Conservation (phyloP, 2,797 vertebrate species). For the Sebastes hubbsi region DNA sequence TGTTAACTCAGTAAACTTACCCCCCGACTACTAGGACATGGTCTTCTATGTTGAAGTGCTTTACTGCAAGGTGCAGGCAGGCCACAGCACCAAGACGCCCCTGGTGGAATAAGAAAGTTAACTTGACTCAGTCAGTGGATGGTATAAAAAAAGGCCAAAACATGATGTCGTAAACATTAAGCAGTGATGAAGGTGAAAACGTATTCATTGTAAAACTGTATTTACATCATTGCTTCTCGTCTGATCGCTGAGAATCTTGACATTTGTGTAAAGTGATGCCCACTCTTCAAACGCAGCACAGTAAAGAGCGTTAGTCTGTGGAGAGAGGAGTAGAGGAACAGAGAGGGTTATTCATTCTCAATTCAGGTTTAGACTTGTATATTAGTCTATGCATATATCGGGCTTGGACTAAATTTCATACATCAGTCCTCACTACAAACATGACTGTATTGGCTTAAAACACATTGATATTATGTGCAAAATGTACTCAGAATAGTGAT, state of each 20-base stretch:
- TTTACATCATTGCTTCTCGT: conserved; percentile 83
- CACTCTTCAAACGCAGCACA: conserved; percentile 79
- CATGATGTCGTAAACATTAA: not conserved
- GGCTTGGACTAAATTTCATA: not conserved
- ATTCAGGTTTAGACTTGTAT: not conserved
- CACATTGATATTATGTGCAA: not conserved
- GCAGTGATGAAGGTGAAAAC: not conserved
- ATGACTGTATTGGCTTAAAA: not conserved
- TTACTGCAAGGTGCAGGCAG: conserved; percentile 82
- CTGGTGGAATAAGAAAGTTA: conserved; percentile 50
- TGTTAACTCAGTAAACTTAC: conserved; percentile 54
- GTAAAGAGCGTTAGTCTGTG: conserved; percentile 83
- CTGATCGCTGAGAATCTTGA: conserved; percentile 81
- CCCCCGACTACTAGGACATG: conserved; percentile 83
- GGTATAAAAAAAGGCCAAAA: not conserved
- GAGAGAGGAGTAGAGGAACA: not conserved
- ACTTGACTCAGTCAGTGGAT: not conserved
- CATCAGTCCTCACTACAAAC: not conserved
- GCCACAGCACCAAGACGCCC: conserved; percentile 84
- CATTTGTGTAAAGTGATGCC: conserved; percentile 76
- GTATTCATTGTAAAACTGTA: not conserved
- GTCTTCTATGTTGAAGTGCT: conserved; percentile 80
- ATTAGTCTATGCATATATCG: not conserved
- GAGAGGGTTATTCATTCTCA: not conserved
- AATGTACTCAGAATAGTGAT: not conserved